Evolutionary conservation across 2,888 invertebrate genomes (phyloP), one percentile per base, ranked within the genome.

Genomic region (Gnatocerus cornutus): DNA sequence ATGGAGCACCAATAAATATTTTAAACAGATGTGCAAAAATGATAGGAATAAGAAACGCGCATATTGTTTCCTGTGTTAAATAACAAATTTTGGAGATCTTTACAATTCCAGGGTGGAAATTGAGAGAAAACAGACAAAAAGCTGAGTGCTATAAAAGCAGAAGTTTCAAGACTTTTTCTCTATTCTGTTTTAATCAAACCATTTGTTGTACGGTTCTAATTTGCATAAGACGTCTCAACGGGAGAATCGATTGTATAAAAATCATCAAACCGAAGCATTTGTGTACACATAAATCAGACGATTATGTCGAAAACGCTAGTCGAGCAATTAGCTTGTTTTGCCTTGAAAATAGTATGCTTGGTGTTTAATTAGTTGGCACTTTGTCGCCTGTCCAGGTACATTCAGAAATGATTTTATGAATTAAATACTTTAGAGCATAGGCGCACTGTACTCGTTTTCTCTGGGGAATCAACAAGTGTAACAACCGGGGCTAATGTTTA

Each of bases 351-450:
- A 64, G 53, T 64, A 10, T 16, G 53, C 16, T 37, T 45, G 52
- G 53, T 64, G 41, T 45, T 62, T 64, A 64, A 64, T 64, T 64
- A 64, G 64, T 55, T 52, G 41, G 52, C 45, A 30, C 45, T 41
- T 64, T 43, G 53, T 64, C 61, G 61, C 48, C 39, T 5, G 21
- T 41, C 6, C 12, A 52, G 39, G 58, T 58, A 50, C 61, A 61
- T 61, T 61, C 61, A 61, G 48, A 61, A 61, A 50, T 39, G 48
- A 61, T 48, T 61, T 59, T 61, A 61, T 61, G 61, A 61, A 61
- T 61, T 61, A 61, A 61, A 12, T 39, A 7, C 37, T 10, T 16
- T 21, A 45, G 45, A 30, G 27, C 61, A 61, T 48, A 61, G 61
- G 61, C 61, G 61, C n/a, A 33, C 61, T 16, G 39, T 37, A 37